Conservation (phyloP, 2,888 invertebrate species). For the Pardosa pseudoannulata region DNA sequence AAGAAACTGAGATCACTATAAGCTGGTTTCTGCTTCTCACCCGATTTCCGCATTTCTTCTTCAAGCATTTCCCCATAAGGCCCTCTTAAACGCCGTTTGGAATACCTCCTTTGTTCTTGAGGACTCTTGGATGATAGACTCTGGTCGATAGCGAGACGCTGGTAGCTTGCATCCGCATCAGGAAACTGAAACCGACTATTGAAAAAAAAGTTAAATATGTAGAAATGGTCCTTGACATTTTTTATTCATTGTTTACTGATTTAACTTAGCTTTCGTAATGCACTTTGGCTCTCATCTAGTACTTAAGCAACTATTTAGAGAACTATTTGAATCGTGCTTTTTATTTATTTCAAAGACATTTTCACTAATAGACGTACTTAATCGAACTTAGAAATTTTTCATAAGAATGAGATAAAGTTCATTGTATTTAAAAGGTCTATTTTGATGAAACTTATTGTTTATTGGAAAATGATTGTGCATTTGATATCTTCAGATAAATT, state of each 20-base stretch:
- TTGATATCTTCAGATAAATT: too few relatives aligned
- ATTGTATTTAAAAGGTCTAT: too few relatives aligned
- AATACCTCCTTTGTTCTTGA: conserved; percentile 71
- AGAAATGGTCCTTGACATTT: not conserved
- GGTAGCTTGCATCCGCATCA: conserved; percentile 34
- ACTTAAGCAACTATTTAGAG: not conserved
- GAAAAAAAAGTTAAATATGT: conserved; percentile 15
- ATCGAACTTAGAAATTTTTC: too few relatives aligned
- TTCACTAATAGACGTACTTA: too few relatives aligned
- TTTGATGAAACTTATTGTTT: too few relatives aligned
- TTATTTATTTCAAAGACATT: too few relatives aligned
- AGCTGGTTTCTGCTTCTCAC: conserved; percentile 57
- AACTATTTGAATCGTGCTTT: not conserved
- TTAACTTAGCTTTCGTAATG: conserved; percentile 9
- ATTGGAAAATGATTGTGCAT: too few relatives aligned
- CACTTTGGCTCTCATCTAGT: not conserved
- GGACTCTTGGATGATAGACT: conserved; percentile 61
- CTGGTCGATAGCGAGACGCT: conserved; percentile 32
- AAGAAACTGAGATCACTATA: conserved; percentile 58
- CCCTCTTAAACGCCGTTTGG: conserved; percentile 70
- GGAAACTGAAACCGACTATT: conserved; percentile 51
- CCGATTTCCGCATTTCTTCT: conserved; percentile 73
- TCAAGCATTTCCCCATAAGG: conserved; percentile 74
- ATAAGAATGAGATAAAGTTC: too few relatives aligned
- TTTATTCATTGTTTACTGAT: not conserved